These are phyloP conservation scores for Dexiosoma caninum DNA, from an alignment of 2,888 invertebrate genomes.

Conservation along the genomic window DNA sequence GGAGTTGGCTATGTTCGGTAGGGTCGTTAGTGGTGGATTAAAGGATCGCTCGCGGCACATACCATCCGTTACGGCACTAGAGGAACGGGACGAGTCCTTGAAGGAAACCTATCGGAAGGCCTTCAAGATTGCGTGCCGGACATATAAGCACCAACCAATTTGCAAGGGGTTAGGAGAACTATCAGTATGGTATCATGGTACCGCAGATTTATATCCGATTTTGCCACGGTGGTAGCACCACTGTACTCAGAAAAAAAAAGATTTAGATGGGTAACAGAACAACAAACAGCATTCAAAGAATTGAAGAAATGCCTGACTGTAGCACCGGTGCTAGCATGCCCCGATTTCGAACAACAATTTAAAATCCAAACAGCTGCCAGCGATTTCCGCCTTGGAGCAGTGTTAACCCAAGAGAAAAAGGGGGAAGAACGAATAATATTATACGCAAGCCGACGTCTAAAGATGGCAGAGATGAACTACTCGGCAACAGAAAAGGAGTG, in stretches of 20 bases:
- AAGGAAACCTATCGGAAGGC: too few species aligned
- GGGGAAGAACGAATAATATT: background rate
- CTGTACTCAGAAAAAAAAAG: background rate
- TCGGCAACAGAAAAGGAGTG: background rate
- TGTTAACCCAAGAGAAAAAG: background rate
- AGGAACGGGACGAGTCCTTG: too few species aligned
- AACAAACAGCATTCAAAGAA: background rate
- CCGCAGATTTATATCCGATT: background rate
- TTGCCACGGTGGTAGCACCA: background rate
- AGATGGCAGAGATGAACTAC: background rate
- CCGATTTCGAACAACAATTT: background rate
- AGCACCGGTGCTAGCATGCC: background rate
- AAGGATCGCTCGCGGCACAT: too few species aligned
- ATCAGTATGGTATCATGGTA: background rate
- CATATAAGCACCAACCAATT: too few species aligned
- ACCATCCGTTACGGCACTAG: too few species aligned
- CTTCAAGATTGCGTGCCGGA: too few species aligned
- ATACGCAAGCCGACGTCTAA: background rate
- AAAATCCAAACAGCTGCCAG: background rate
- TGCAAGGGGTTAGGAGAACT: too few species aligned
- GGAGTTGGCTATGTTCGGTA: too few species aligned
- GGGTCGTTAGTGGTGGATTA: too few species aligned
- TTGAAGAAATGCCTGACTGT: background rate
- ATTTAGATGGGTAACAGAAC: background rate
- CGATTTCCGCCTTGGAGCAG: background rate